A percentile compares a stretch with the other conserved stretches of the same genome.
These are phyloP conservation scores for Corvus hawaiiensis DNA, from an alignment of 2,113 vertebrate species.

Conservation along the genomic window DNA sequence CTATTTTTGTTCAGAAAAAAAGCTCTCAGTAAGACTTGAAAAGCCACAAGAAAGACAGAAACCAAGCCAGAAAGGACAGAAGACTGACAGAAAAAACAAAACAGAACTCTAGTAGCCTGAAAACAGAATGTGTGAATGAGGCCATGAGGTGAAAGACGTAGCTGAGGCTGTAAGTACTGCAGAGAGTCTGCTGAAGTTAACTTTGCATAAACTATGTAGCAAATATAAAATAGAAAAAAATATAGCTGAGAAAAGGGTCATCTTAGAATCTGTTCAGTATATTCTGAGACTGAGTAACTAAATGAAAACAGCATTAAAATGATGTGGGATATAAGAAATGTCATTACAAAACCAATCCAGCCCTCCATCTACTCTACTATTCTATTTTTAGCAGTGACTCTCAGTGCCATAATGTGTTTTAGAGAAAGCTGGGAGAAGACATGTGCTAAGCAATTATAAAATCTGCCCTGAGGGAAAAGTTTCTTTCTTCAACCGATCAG, in stretches of 20 bases:
- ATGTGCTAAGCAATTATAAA: slow-evolving; percentile 12
- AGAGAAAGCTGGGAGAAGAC: slow-evolving; percentile 5
- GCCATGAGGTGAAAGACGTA: background rate
- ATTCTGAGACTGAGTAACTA: background rate
- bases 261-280: background rate
- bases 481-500: background rate
- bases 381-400: background rate
- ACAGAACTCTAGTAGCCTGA: background rate
- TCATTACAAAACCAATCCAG: background rate
- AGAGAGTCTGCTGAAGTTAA: background rate
- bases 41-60: background rate
- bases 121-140: slow-evolving; percentile 16
- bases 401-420: background rate
- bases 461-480: slow-evolving; percentile 1
- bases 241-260: background rate
- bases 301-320: background rate
- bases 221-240: background rate
- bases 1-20: background rate
- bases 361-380: background rate
- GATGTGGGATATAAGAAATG: background rate
- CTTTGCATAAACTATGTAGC: background rate
- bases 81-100: slow-evolving; percentile 6
- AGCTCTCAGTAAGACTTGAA: background rate
- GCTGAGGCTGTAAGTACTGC: background rate
- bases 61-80: background rate